Base-by-base conservation (phyloP, 2,797 vertebrate genomes). In the Bufotes viridis region DNA sequence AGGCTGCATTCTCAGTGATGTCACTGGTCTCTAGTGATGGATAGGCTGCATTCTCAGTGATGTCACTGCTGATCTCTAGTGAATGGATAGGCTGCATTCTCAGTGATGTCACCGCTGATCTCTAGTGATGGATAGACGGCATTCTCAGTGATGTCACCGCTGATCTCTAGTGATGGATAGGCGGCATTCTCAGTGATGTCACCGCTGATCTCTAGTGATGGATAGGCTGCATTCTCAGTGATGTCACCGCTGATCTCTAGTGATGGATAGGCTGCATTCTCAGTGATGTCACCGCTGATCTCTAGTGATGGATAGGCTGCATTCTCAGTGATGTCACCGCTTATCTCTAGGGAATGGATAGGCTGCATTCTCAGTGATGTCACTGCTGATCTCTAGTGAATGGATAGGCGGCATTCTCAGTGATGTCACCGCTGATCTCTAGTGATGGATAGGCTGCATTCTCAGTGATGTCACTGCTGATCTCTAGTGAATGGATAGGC, bases 201-300 rank as follows among this genome's bases (percentile, higher is more conserved):
- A 76, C 74, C 5, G 49, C 42, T 29, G 29, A 29, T 76, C 49
- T 51, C 74, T 76, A 76, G 42, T 76, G 49, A 76, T 53, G 49
- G 42, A 76, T 53, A 76, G 74, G 42, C 74, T n/a, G 74, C 18
- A 76, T 76, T 76, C 69, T 34, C 74, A 76, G 74, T 76, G 74
- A 76, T 76, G 42, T 76, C 74, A 53, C 74, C 1, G 49, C 20
- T 29, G 29, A 29, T 76, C 49, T 51, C 74, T 76, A 76, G 49
- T 53, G 22, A 76, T 53, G 74, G 74, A 53, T 51, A 76, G 49
- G 74, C 74, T 76, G 74, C 11, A 76, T 53, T 76, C 74, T 76
- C 74, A 76, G 74, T 76, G 49, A n/a, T 76, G 74, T 76, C 74
- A 76, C 49, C 7, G 49, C 42, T 29, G 29, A 29, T n/a, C 49